Evolutionary conservation across 1,140 invertebrate species (phyloP), one percentile per base, ranked within the genome.

Genomic region (Drosophila grimshawi): DNA sequence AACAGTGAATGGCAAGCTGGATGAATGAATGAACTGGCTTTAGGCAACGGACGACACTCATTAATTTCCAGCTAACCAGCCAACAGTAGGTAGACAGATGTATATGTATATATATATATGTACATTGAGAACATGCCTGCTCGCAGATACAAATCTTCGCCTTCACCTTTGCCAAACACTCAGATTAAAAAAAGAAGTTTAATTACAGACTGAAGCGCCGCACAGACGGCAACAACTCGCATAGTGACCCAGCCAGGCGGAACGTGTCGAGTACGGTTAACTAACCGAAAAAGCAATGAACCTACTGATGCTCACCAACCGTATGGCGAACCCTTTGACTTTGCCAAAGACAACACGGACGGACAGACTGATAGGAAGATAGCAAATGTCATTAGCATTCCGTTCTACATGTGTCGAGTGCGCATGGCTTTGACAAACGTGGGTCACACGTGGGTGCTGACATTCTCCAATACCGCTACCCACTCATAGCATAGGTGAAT

Each of bases 241-340:
- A 72, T 88, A 89, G 83, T 83, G 83, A 86, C 49, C 77, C 66
- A 80, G 69, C 83, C 76, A 75, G 80, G 80, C 71, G 80, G 76
- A 88, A 83, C 85, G 83, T 83, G 85, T 83, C 80, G 68, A 80
- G 80, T 80, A 89, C 80, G 77, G 85, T 89, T 88, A 83, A 86
- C 81, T 89, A 80, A 88, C 80, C 80, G 83, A 74, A 86, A 70
- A 64, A 71, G 79, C 67, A 70, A 76, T 76, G 67, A 64, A 64
- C 60, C 60, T 61, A 63, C 67, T 43, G 19, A 19, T 19, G 39
- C 39, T 39, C 29, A 51, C 19, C 45, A 29, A 29, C 56, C 73
- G 45, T 61, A 30, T 19, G 48, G 49, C 59, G 59, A 86, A 86
- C 83, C 85, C 85, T 88, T 89, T 89, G 85, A 86, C 76, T 61